A percentile compares a stretch with the other conserved stretches of the same genome.
Conservation (phyloP, 2,797 vertebrate genomes). For the Intellagama lesueurii region DNA sequence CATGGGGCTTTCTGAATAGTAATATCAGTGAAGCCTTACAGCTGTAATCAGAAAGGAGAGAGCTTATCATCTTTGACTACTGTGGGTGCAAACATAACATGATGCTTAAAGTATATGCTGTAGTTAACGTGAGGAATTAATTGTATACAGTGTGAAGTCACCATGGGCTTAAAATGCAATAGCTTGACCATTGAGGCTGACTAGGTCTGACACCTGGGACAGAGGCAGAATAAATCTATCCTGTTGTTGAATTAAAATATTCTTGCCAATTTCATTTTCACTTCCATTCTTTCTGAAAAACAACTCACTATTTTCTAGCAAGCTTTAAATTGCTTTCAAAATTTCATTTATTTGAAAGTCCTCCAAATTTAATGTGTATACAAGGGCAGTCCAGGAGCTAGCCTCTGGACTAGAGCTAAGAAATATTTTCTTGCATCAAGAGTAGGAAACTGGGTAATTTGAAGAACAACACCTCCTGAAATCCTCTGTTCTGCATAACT, state of each 20-base stretch:
- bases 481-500: background rate
- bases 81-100: background rate
- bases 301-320: background rate
- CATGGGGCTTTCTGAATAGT: background rate
- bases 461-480: background rate
- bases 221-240: background rate
- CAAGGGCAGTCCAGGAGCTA: no score
- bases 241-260: background rate
- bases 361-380: background rate
- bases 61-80: background rate
- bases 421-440: no score
- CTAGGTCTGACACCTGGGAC: background rate
- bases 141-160: background rate
- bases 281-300: background rate
- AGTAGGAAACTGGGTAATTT: background rate
- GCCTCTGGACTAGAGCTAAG: background rate
- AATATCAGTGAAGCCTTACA: background rate
- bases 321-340: background rate
- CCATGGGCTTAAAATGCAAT: background rate
- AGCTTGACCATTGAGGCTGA: background rate
- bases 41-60: background rate
- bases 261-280: slow-evolving; percentile 3
- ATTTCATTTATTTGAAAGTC: background rate
- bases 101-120: slow-evolving; percentile 13
- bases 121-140: background rate